Conservation (phyloP, 2,797 vertebrate species). For the Naso thynnoides region DNA sequence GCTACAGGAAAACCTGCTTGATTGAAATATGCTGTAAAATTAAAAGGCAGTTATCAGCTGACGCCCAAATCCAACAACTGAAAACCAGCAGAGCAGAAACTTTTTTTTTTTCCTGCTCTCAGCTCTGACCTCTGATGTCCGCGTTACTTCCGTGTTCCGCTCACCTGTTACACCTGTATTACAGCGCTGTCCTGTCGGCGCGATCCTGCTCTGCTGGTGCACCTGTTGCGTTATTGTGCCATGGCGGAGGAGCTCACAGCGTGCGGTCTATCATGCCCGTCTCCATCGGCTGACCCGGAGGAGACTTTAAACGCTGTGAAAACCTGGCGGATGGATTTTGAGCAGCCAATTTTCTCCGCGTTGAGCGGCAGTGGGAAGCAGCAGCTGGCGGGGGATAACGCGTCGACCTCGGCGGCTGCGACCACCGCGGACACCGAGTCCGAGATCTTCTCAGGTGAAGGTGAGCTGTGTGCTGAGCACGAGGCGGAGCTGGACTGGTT, state of each 20-base stretch:
- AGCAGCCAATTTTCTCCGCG: conserved; percentile 67
- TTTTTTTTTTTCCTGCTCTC: neutral
- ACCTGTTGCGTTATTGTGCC: conserved; percentile 69
- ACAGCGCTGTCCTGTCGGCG: conserved; percentile 37
- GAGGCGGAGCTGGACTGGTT: conserved; percentile 83
- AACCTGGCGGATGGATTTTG: conserved; percentile 22
- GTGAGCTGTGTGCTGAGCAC: conserved; percentile 80
- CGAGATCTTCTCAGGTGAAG: conserved; percentile 68
- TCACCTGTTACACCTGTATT: conserved; percentile 85
- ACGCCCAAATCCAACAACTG: conserved; percentile 41
- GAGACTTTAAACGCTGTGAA: neutral
- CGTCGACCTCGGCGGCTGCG: conserved; percentile 7
- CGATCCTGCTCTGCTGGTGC: conserved; percentile 54
- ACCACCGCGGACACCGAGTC: conserved; percentile 60
- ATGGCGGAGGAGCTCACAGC: conserved; percentile 74
- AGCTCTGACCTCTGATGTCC: conserved; percentile 60
- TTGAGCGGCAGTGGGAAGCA: conserved; percentile 36
- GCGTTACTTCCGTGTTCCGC: conserved; percentile 84
- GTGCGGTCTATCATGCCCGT: conserved; percentile 68
- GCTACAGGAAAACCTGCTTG: too few relatives aligned
- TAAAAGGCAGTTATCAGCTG: neutral
- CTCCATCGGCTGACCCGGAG: conserved; percentile 51
- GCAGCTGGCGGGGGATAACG: conserved; percentile 6
- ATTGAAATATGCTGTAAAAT: neutral
- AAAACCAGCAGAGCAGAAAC: conserved; percentile 35